phyloP scores from a whole-genome alignment of 2,888 invertebrate species.

The Xylota sylvarum region DNA sequence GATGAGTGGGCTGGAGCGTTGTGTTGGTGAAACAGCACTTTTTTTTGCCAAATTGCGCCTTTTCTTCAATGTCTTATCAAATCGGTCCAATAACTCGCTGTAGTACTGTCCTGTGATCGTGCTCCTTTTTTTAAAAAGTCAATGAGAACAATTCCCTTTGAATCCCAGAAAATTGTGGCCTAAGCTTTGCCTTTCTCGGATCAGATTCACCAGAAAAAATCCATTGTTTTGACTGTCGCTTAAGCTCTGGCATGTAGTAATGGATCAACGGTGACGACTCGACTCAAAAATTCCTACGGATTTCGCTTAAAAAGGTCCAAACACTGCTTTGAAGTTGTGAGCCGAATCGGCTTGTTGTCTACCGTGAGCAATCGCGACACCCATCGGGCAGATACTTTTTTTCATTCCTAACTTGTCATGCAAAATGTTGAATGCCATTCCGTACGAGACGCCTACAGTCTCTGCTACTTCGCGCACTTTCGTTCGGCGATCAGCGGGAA shows the following conservation, averaged over 20 bases:
- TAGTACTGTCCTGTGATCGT: not conserved
- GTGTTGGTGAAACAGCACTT: no score
- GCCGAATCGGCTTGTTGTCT: no score
- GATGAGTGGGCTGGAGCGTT: no score
- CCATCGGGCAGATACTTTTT: not conserved
- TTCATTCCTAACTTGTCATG: not conserved
- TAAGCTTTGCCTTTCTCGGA: not conserved
- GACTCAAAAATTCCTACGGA: no score
- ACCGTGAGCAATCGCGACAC: no score
- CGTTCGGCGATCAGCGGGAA: constrained; percentile 5
- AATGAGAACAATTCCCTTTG: no score
- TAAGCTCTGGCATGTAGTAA: not conserved
- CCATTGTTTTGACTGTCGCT: not conserved
- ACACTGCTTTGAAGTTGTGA: no score
- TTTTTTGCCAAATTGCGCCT: no score
- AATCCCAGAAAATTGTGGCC: not conserved
- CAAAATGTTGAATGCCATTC: constrained; percentile 2
- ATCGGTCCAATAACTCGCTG: constrained; percentile 6
- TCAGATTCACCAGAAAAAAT: not conserved
- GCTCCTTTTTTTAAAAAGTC: not conserved
- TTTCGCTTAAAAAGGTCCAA: no score
- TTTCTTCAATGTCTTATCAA: no score
- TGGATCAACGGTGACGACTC: no score
- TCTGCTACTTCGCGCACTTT: not conserved
- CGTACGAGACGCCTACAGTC: constrained; percentile 2